Evolutionary conservation across 2,888 invertebrate genomes (phyloP), one percentile per base, ranked within the genome.

Genomic region (Orthosia gracilis): DNA sequence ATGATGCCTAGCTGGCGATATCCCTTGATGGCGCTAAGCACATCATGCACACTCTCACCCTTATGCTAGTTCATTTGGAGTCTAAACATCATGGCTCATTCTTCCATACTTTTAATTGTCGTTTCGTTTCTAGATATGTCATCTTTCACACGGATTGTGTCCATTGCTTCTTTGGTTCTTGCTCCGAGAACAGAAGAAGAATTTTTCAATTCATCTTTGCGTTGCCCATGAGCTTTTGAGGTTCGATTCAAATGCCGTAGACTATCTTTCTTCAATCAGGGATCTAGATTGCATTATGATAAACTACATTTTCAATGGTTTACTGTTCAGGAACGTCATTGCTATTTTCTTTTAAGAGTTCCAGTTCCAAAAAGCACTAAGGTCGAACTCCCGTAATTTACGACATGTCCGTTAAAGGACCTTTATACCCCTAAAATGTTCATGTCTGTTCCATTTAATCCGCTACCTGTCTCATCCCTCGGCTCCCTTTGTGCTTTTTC

Each of bases 391-490:
- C 50, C 18, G 45, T 82, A 71, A 57, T 58, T 74, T 80, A 84
- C 62, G 26, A 74, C 23, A 9, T 66, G 83, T 76, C 78, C 80
- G 80, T 87, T 87, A 83, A 79, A 80, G 3, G 5, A 82, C 67
- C 63, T 75, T 80, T 80, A 84, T 75, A 75, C 69, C 70, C 73
- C 69, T 77, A 76, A 84, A 76, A 74, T 84, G 83, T 82, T 87
- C 87, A 86, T 90, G 89, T 89, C 85, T 82, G 83, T 82, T 87
- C 86, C 88, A 88, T 89, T 81, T 90, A 88, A 92, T 91, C 89
- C 90, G 94, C 94, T 95, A 95, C 95, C 95, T 95, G 95, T 94
- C 90, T 92, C 94, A 94, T 93, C 95, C 95, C 95, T 91, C 91
- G 94, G 92, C 85, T 80, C 87, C 93, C 91, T 93, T 94, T 93